Base-by-base conservation (phyloP, 2,113 vertebrate species). In the cattle (Bos taurus) region DNA sequence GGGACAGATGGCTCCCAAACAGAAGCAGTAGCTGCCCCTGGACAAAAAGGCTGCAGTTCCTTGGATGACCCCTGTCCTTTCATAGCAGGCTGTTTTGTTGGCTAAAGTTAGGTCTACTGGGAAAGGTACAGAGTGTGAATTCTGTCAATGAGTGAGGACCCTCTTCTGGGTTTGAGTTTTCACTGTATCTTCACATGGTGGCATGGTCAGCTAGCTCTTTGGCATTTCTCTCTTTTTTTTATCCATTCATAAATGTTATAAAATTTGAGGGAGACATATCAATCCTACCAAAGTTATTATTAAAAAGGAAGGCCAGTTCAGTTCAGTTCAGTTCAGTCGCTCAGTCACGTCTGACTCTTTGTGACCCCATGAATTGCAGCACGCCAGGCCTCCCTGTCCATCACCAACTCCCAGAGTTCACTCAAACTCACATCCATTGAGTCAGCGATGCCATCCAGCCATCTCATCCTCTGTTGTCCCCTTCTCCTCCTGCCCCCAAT, bases 1-100 rank as follows among this genome's bases (percentile, higher is more conserved):
- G 26, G 54, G 54, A 90, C n/a, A 59, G 13, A 83, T 74, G 64
- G 30, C n/a, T 40, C 52, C 6, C 48, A 15, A 12, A 90, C 54
- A 98, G 94, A 21, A 98, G 94, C 10, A 67, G 7, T 36, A n/a
- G 40, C 12, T 43, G 12, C 15, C 90, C 0, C 64, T 86, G 57
- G 7, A 30, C 57, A 64, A 30, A 59, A 16, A 82, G 14, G 36
- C 77, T 6, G 50, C 46, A 2, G 26, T 78, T 40, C 6, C 50
- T 62, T 91, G 60, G 89, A 52, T 91, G 36, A 88, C 40, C 26
- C 33, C 17, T 16, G 36, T 26, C 54, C 19, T 7, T 88, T 88
- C 60, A 62, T 3, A 33, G 80, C 14, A 85, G 8, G 40, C 59
- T 7, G n/a, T 54, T 6, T 64, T 77, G 60, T 81, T 94, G 81